Percentiles rank a stretch among this genome's conserved stretches.
Conservation (phyloP, 2,888 invertebrate species). For the Andrena haemorrhoa region DNA sequence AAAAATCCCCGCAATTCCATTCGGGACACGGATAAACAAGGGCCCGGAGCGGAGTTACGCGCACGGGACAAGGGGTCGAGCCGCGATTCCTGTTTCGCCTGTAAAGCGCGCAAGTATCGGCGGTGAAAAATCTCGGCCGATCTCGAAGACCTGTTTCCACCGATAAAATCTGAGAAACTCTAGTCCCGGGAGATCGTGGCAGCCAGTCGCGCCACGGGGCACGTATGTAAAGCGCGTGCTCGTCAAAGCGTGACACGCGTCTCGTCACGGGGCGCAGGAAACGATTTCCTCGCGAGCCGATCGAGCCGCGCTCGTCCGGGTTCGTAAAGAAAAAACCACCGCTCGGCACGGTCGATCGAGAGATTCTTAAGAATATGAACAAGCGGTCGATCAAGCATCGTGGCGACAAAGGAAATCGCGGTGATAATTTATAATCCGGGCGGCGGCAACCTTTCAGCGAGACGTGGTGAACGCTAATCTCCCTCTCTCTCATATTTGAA, state of each 20-base stretch:
- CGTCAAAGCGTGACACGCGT: conserved; percentile 58
- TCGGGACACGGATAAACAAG: conserved; percentile 4
- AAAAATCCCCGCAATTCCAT: not conserved
- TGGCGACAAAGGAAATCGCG: conserved; percentile 15
- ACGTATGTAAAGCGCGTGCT: conserved; percentile 30
- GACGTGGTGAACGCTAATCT: conserved; percentile 24
- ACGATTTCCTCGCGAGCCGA: conserved; percentile 33
- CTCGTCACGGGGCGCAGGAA: conserved; percentile 39
- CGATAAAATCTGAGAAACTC: conserved; percentile 48
- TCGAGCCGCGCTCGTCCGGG: not conserved
- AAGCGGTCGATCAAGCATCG: not conserved
- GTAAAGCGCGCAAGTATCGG: conserved; percentile 8
- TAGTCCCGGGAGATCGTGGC: conserved; percentile 25
- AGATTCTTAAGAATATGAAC: not conserved
- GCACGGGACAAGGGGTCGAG: not conserved
- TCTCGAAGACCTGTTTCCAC: conserved; percentile 13
- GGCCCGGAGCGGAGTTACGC: not conserved
- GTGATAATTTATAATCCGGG: conserved; percentile 20
- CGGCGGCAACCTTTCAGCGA: conserved; percentile 4
- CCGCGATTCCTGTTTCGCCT: conserved; percentile 12
- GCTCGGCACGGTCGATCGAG: not conserved
- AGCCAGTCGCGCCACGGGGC: conserved; percentile 43
- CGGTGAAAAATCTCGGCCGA: conserved; percentile 5
- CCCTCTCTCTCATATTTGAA: conserved; percentile 9
- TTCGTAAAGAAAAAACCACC: not conserved